These are phyloP conservation scores for Drosophila buzzatii DNA, from an alignment of 2,888 invertebrate species.

Conservation along the genomic window DNA sequence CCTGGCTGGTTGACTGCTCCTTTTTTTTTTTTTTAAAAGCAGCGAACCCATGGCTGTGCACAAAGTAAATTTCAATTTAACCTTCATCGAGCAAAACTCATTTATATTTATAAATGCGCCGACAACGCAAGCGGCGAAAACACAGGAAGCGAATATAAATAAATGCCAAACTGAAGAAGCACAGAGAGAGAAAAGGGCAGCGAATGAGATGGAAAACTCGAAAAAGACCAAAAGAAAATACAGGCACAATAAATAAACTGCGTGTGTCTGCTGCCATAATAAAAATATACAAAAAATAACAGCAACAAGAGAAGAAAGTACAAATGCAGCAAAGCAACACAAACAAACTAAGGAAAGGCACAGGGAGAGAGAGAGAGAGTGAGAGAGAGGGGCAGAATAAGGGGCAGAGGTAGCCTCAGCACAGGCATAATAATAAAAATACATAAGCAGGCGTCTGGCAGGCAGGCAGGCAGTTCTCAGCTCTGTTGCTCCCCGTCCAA, in stretches of 20 bases:
- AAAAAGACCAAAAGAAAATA: constrained; percentile 32
- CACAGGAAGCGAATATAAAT: constrained; percentile 67
- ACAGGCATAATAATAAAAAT: constrained; percentile 53
- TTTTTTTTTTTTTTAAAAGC: too few species aligned
- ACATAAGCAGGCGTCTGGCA: constrained; percentile 40
- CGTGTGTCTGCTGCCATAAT: constrained; percentile 69
- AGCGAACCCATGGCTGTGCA: constrained; percentile 42
- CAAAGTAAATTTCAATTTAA: constrained; percentile 82
- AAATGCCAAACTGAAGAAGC: constrained; percentile 56
- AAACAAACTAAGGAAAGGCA: constrained; percentile 29
- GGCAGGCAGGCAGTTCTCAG: neutral
- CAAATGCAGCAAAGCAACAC: constrained; percentile 46
- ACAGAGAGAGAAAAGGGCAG: neutral
- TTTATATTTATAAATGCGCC: constrained; percentile 85
- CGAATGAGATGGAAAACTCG: constrained; percentile 4
- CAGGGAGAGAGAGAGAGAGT: too few species aligned
- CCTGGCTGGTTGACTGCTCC: constrained; percentile 14
- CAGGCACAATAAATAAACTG: constrained; percentile 72
- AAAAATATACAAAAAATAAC: constrained; percentile 47
- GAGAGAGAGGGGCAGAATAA: neutral
- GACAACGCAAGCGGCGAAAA: constrained; percentile 57
- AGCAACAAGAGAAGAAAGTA: constrained; percentile 12
- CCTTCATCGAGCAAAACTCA: constrained; percentile 84
- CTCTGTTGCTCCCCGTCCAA: neutral
- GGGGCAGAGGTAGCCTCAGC: neutral